Evolutionary conservation across 2,888 invertebrate genomes (phyloP).

Genomic region (Timema cristinae): DNA sequence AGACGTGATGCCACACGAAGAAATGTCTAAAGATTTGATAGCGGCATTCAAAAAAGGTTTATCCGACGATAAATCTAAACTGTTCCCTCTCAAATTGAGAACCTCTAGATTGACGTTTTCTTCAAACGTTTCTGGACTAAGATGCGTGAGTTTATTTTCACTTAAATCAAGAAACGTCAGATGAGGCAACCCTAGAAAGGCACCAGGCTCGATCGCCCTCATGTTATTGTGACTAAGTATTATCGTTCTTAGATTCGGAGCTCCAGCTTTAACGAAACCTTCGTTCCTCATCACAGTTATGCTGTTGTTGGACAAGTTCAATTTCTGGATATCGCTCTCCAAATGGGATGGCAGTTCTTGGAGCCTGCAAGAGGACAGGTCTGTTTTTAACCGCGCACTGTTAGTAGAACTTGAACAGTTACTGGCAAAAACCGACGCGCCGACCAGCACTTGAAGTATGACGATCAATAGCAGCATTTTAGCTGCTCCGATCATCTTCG

Average conservation of each 20-base stretch:
- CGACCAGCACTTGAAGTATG: conserved; percentile 1
- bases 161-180: conserved; percentile 24
- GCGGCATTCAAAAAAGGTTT: conserved; percentile 4
- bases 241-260: conserved; percentile 13
- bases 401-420: conserved; percentile 1
- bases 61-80: neutral
- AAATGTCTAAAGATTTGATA: conserved; percentile 8
- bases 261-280: neutral
- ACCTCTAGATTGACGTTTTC: conserved; percentile 20
- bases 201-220: conserved; percentile 9
- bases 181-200: conserved; percentile 8
- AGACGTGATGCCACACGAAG: conserved; percentile 1
- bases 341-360: neutral
- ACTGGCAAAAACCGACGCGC: neutral
- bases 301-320: conserved; percentile 13
- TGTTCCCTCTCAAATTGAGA: conserved; percentile 21
- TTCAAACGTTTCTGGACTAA: conserved; percentile 21
- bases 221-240: conserved; percentile 21
- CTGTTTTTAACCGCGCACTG: conserved; percentile 8
- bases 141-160: conserved; percentile 17
- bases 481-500: conserved; percentile 4
- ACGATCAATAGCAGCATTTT: conserved; percentile 10
- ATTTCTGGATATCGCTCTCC: neutral
- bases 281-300: neutral
- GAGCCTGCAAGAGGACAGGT: conserved; percentile 1